Conservation (phyloP, 2,888 invertebrate species). For the Orthonevra nobilis region DNA sequence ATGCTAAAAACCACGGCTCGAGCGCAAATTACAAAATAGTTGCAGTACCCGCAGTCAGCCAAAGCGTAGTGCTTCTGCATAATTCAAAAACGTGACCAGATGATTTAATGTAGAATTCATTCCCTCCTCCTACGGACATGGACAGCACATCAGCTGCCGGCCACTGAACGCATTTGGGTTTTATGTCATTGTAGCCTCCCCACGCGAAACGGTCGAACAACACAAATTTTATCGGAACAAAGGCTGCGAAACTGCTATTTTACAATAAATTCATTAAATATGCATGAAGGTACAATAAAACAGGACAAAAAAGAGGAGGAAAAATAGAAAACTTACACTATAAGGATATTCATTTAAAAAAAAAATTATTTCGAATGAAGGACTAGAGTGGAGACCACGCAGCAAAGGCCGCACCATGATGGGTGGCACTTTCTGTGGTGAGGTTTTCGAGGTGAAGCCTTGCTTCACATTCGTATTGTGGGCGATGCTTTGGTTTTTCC, state of each 20-base stretch:
- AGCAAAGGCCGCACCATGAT: conserved; percentile 6
- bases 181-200: no score
- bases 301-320: not conserved
- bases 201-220: no score
- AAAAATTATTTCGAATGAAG: conserved; percentile 26
- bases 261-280: conserved; percentile 45
- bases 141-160: no score
- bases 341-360: not conserved
- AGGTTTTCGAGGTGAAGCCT: conserved; percentile 32
- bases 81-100: conserved; percentile 66
- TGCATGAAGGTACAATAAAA: conserved; percentile 33
- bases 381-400: conserved; percentile 26
- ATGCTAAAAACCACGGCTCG: conserved; percentile 32
- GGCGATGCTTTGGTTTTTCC: not conserved
- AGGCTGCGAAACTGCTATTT: not conserved
- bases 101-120: conserved; percentile 53
- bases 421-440: conserved; percentile 40
- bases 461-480: conserved; percentile 12
- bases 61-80: conserved; percentile 48
- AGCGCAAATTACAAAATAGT: conserved; percentile 50
- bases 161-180: conserved; percentile 17
- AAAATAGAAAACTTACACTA: not conserved
- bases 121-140: not conserved
- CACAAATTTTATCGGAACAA: conserved; percentile 41
- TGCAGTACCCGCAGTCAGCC: conserved; percentile 48